phyloP scores from a whole-genome alignment of 2,888 invertebrate species.

The Aethes cnicana region DNA sequence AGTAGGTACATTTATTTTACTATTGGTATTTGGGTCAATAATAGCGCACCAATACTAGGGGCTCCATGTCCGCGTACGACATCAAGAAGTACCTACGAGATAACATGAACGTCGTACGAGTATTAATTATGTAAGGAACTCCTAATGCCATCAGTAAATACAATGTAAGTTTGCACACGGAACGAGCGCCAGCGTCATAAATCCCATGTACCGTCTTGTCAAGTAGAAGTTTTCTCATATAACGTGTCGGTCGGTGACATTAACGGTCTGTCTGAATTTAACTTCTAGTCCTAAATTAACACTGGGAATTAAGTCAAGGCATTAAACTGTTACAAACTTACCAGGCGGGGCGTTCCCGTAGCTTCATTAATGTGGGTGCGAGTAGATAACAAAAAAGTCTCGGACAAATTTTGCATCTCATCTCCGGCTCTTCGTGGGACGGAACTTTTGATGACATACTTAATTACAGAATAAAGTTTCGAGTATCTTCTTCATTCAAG shows the following conservation, averaged over 20 bases:
- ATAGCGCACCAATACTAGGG: no score
- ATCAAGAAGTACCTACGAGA: no score
- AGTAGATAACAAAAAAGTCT: conserved; percentile 26
- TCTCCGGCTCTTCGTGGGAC: not conserved
- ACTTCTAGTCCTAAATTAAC: conserved; percentile 53
- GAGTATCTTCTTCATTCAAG: no score
- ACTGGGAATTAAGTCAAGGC: conserved; percentile 46
- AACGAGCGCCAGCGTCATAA: conserved; percentile 49
- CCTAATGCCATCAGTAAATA: conserved; percentile 14
- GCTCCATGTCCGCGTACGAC: no score
- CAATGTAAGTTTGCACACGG: conserved; percentile 31
- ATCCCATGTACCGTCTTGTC: conserved; percentile 50
- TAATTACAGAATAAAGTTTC: no score
- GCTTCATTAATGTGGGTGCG: conserved; percentile 27
- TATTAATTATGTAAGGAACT: conserved; percentile 13
- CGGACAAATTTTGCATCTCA: conserved; percentile 26
- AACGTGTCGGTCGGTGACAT: conserved; percentile 49
- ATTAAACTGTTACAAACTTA: conserved; percentile 33
- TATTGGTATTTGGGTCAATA: no score
- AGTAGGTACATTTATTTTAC: no score
- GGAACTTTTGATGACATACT: not conserved
- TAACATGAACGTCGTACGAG: not conserved
- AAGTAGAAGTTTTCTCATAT: conserved; percentile 59
- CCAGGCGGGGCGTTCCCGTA: conserved; percentile 21
- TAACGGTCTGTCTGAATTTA: conserved; percentile 53